phyloP scores from a whole-genome alignment of 2,888 invertebrate species.

The Synergus umbraculus region DNA sequence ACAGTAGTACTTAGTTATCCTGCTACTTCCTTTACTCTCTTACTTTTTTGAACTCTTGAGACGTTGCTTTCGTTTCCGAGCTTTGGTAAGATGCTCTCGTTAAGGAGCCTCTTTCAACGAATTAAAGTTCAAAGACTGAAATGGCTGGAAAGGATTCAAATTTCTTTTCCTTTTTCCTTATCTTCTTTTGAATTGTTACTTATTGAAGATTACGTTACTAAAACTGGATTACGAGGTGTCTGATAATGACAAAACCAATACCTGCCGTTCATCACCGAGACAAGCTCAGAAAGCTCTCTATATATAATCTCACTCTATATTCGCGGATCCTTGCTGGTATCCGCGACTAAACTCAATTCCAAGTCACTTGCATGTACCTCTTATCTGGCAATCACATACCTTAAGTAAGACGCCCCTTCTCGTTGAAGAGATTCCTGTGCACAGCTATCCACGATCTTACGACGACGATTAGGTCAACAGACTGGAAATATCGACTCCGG shows the following conservation, averaged over 20 bases:
- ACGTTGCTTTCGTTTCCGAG: not conserved
- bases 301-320: not conserved
- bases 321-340: conserved; percentile 14
- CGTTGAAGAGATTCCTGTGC: conserved; percentile 43
- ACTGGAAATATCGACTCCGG: conserved; percentile 43
- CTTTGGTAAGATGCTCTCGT: conserved; percentile 16
- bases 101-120: conserved; percentile 13
- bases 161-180: not conserved
- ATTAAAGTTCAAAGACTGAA: conserved; percentile 25
- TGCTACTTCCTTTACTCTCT: conserved; percentile 8
- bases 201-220: not conserved
- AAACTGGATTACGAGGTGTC: not conserved
- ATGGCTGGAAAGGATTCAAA: not conserved
- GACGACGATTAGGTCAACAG: conserved; percentile 42
- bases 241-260: conserved; percentile 14
- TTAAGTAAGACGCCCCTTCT: conserved; percentile 46
- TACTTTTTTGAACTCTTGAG: conserved; percentile 21
- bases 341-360: conserved; percentile 50
- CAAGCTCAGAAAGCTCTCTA: conserved; percentile 9
- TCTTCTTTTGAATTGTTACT: not conserved
- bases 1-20: conserved; percentile 4
- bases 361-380: conserved; percentile 42
- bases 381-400: conserved; percentile 44
- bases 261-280: not conserved
- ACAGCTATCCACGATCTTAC: conserved; percentile 43